Conservation (phyloP, 2,888 invertebrate species). For the Diogma glabrata region DNA sequence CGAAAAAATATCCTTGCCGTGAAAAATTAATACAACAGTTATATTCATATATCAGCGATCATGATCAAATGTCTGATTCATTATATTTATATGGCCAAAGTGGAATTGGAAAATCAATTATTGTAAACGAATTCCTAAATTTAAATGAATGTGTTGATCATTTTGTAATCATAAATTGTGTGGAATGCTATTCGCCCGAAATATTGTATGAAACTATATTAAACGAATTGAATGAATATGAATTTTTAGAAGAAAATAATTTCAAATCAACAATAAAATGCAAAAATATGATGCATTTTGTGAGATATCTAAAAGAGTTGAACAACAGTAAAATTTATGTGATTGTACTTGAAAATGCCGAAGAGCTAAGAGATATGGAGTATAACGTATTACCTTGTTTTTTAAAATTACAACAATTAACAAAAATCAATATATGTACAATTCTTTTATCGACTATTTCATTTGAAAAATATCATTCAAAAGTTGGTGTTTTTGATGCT, state of each 20-base stretch:
- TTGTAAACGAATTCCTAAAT: conserved; percentile 48
- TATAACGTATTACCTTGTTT: conserved; percentile 60
- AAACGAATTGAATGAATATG: conserved; percentile 40
- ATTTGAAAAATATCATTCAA: conserved; percentile 67
- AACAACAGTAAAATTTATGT: conserved; percentile 40
- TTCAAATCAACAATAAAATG: conserved; percentile 41
- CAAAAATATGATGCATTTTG: conserved; percentile 57
- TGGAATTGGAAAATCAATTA: conserved; percentile 70
- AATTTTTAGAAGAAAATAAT: conserved; percentile 33
- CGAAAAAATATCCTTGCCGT: conserved; percentile 29
- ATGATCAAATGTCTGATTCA: conserved; percentile 53
- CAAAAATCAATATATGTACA: conserved; percentile 57
- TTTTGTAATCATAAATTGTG: conserved; percentile 59
- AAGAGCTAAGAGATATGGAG: conserved; percentile 64
- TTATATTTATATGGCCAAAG: conserved; percentile 74
- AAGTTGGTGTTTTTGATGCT: conserved; percentile 57
- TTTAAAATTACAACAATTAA: conserved; percentile 60
- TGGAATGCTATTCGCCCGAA: conserved; percentile 67
- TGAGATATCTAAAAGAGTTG: conserved; percentile 36
- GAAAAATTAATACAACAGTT: conserved; percentile 24
- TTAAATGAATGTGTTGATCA: conserved; percentile 40
- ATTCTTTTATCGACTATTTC: conserved; percentile 66
- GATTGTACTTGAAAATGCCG: conserved; percentile 70
- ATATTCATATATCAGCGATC: conserved; percentile 29
- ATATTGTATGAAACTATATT: conserved; percentile 67